Percentiles rank a stretch among this genome's conserved stretches.
Conservation (phyloP, 2,113 vertebrate species). For the Poecilia latipinna region DNA sequence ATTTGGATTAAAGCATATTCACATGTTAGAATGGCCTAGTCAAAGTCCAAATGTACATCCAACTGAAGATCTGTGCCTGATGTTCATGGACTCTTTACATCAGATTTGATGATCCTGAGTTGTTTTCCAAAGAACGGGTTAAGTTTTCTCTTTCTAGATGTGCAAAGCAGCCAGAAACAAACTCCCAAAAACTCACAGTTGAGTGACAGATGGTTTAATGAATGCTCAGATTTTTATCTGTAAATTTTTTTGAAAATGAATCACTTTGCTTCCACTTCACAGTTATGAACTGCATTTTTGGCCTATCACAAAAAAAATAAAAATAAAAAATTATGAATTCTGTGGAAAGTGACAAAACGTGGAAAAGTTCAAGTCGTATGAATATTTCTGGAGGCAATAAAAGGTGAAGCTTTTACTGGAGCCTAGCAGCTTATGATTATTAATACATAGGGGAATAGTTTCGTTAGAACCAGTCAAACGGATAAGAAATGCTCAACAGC, state of each 20-base stretch:
- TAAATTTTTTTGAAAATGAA: not conserved
- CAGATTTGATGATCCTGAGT: too few species aligned
- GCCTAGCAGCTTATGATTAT: not conserved
- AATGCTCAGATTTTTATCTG: not conserved
- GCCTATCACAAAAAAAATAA: not conserved
- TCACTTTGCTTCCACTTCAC: too few species aligned
- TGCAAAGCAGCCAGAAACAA: too few species aligned
- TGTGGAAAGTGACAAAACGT: not conserved
- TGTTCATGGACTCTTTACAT: too few species aligned
- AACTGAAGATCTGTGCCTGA: too few species aligned
- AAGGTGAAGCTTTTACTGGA: too few species aligned
- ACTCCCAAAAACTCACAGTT: too few species aligned
- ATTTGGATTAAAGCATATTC: not conserved
- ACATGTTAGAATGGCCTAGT: not conserved
- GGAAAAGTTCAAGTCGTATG: not conserved
- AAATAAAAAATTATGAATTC: not conserved
- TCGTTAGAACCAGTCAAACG: not conserved
- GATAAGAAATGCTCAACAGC: not conserved
- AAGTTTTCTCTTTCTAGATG: too few species aligned
- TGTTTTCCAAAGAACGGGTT: too few species aligned
- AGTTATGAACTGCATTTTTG: not conserved
- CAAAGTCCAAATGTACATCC: too few species aligned
- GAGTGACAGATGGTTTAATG: not conserved
- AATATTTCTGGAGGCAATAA: not conserved
- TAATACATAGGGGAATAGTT: too few species aligned